Evolutionary conservation across 2,797 vertebrate genomes (phyloP).

Genomic region (Cuculus canorus): DNA sequence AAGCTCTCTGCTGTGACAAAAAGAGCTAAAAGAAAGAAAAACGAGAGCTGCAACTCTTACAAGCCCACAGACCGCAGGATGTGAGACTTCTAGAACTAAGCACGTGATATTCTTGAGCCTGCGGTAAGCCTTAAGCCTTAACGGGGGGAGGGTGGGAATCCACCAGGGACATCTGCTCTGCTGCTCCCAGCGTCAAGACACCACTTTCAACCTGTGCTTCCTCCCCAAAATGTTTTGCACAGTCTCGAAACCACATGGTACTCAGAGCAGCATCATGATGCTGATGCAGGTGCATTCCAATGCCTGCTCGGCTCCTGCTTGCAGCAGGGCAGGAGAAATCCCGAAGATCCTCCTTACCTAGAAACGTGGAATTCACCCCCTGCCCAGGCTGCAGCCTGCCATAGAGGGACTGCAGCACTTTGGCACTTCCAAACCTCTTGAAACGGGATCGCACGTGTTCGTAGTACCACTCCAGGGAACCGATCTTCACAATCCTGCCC

Average conservation of each 20-base stretch:
- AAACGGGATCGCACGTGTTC: slow-evolving; percentile 87
- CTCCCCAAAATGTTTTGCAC: not conserved
- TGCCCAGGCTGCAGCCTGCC: slow-evolving; percentile 78
- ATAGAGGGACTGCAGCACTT: slow-evolving; percentile 89
- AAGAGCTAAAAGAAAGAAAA: not conserved
- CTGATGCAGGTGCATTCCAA: not conserved
- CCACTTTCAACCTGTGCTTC: not conserved
- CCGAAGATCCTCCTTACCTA: not conserved
- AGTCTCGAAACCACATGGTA: accelerated
- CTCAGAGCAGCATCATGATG: not conserved
- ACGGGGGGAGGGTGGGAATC: too few relatives aligned
- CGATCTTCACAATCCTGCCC: slow-evolving; percentile 86
- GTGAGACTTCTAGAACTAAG: not conserved
- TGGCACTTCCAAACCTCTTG: slow-evolving; percentile 91
- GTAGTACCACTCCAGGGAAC: slow-evolving; percentile 93
- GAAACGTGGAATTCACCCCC: slow-evolving; percentile 53
- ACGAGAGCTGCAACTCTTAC: not conserved
- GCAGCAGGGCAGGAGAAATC: not conserved
- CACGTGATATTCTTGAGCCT: not conserved
- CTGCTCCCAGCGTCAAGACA: not conserved
- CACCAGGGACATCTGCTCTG: not conserved
- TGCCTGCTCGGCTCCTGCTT: not conserved
- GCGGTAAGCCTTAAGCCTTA: not conserved
- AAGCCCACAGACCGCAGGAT: not conserved
- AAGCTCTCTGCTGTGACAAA: not conserved